Conservation (phyloP, 2,888 invertebrate genomes). For the Serrognathus titanus region DNA sequence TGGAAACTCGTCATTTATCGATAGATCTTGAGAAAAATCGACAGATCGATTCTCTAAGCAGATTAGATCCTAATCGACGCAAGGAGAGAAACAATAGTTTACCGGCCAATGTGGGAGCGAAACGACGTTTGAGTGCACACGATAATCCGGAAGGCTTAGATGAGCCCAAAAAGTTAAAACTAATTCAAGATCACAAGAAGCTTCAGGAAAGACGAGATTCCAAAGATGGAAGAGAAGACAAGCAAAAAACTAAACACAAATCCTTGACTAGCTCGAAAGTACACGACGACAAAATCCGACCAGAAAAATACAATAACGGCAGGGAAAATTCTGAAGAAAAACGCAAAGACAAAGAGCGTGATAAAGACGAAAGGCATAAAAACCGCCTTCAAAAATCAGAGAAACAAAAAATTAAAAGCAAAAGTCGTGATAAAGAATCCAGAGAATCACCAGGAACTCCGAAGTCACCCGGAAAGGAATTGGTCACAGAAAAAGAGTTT, state of each 20-base stretch:
- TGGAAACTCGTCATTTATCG: slow-evolving; percentile 50
- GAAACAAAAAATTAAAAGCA: slow-evolving; percentile 38
- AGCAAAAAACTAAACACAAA: slow-evolving; percentile 53
- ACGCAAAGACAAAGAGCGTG: slow-evolving; percentile 37
- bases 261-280: slow-evolving; percentile 58
- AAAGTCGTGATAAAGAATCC: slow-evolving; percentile 42
- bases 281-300: slow-evolving; percentile 59
- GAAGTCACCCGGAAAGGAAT: slow-evolving; percentile 26
- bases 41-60: slow-evolving; percentile 30
- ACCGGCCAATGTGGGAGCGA: slow-evolving; percentile 63
- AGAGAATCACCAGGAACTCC: slow-evolving; percentile 36
- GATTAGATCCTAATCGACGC: slow-evolving; percentile 47
- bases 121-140: slow-evolving; percentile 76
- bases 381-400: slow-evolving; percentile 35
- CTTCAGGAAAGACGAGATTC: slow-evolving; percentile 64
- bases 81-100: slow-evolving; percentile 63
- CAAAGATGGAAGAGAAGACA: slow-evolving; percentile 55
- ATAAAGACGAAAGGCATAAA: slow-evolving; percentile 34
- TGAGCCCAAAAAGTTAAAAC: slow-evolving; percentile 63
- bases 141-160: slow-evolving; percentile 59
- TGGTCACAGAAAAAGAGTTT: slow-evolving; percentile 56
- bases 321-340: slow-evolving; percentile 46
- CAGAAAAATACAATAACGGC: slow-evolving; percentile 54
- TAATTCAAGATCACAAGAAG: slow-evolving; percentile 53
- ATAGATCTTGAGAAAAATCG: slow-evolving; percentile 50